Conservation (phyloP, 2,113 vertebrate genomes). For the Indicator indicator region DNA sequence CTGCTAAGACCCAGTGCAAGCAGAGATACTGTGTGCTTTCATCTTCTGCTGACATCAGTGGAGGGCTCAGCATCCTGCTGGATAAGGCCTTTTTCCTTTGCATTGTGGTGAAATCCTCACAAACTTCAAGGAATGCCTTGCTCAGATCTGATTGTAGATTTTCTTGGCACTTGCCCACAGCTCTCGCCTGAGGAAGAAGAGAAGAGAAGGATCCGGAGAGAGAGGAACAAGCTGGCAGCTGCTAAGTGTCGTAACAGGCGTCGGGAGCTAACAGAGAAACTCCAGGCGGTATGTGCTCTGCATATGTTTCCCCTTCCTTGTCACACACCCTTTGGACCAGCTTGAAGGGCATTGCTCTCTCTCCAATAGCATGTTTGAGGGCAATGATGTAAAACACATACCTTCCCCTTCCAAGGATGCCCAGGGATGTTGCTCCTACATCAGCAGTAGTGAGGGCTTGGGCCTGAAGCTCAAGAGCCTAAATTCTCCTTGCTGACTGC, state of each 20-base stretch:
- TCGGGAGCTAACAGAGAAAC: constrained; percentile 95
- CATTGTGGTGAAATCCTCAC: not conserved
- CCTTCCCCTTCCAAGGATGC: not conserved
- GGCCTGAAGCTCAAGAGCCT: not conserved
- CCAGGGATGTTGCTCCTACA: not conserved
- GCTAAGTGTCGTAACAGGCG: constrained; percentile 98
- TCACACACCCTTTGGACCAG: not conserved
- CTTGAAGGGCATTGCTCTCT: not conserved
- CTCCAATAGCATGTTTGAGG: accelerated
- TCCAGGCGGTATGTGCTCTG: constrained; percentile 90
- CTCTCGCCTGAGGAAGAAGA: constrained; percentile 98
- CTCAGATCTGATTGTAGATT: constrained; percentile 61
- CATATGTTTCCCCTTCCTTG: not conserved
- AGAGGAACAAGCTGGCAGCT: constrained; percentile 97
- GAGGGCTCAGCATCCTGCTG: constrained; percentile 25
- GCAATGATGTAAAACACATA: not conserved
- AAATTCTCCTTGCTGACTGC: not conserved
- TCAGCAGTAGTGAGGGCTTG: not conserved
- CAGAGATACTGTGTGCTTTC: constrained; percentile 30
- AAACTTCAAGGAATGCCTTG: constrained; percentile 43
- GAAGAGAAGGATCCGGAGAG: constrained; percentile 94
- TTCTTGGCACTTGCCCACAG: constrained; percentile 75
- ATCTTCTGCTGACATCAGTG: constrained; percentile 46
- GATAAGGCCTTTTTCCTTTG: constrained; percentile 41
- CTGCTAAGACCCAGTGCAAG: not conserved